Evolutionary conservation across 2,797 vertebrate species (phyloP).

Genomic region (Falco biarmicus): DNA sequence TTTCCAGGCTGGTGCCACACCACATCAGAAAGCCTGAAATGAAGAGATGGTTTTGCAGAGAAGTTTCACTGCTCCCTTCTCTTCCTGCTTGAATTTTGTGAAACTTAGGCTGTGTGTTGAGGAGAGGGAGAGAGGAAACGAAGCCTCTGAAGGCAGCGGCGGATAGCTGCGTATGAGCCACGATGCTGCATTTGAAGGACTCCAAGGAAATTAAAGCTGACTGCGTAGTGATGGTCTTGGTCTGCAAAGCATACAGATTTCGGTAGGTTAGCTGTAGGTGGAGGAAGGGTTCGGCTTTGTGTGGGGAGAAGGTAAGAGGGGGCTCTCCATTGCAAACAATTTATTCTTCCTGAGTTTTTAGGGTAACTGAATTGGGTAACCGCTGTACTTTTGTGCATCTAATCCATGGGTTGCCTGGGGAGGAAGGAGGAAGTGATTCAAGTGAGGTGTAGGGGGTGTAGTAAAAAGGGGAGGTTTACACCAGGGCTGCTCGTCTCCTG

Average conservation of each 20-base stretch:
- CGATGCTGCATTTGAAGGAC: neutral
- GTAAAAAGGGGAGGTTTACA: neutral
- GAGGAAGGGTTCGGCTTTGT: neutral
- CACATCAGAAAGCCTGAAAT: neutral
- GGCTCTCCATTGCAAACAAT: neutral
- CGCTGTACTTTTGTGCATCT: conserved; percentile 9
- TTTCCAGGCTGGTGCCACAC: neutral
- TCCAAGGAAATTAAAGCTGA: neutral
- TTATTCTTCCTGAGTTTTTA: conserved; percentile 25
- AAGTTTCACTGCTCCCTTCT: neutral
- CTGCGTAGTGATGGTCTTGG: neutral
- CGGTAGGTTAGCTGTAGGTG: neutral
- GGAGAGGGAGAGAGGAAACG: neutral
- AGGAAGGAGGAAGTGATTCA: conserved; percentile 29
- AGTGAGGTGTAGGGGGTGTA: neutral
- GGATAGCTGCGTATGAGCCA: neutral
- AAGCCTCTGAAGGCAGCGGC: neutral
- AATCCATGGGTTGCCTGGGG: conserved; percentile 8
- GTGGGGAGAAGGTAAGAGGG: neutral
- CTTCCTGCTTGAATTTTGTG: neutral
- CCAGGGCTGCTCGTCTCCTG: neutral
- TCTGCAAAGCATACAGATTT: neutral
- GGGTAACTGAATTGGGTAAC: conserved; percentile 41
- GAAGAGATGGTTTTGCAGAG: neutral
- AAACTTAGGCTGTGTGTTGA: neutral